Evolutionary conservation across 2,888 invertebrate species (phyloP).

Genomic region (Hirtodrosophila alboralis): DNA sequence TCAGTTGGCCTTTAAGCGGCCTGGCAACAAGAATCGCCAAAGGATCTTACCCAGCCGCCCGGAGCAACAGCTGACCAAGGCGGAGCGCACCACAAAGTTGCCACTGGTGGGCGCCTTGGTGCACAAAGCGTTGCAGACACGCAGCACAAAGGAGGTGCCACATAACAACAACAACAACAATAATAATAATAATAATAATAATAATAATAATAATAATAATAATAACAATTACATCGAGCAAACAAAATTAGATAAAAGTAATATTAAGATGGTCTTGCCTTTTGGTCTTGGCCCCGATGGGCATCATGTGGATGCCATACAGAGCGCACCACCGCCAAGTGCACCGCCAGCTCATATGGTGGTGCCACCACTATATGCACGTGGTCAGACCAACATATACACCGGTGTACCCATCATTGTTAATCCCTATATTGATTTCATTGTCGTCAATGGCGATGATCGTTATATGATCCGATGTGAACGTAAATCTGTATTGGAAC

Average conservation of each 20-base stretch:
- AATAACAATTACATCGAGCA: conserved; percentile 6
- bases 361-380: conserved; percentile 54
- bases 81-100: conserved; percentile 55
- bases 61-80: conserved; percentile 58
- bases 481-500: conserved; percentile 82
- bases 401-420: conserved; percentile 80
- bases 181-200: conserved; percentile 1
- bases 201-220: not conserved
- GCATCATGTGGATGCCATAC: conserved; percentile 76
- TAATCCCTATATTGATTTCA: conserved; percentile 83
- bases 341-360: conserved; percentile 81
- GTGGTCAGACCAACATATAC: conserved; percentile 77
- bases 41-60: conserved; percentile 20
- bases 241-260: too few relatives aligned
- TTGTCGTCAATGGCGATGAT: conserved; percentile 84
- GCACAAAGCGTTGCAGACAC: conserved; percentile 47
- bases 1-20: conserved; percentile 50
- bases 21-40: conserved; percentile 55
- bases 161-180: not conserved
- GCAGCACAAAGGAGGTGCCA: conserved; percentile 14
- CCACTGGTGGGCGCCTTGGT: conserved; percentile 62
- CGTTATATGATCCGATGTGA: conserved; percentile 83
- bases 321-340: conserved; percentile 75
- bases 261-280: conserved; percentile 81
- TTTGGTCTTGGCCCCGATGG: conserved; percentile 82